Base-by-base conservation (phyloP, 1,140 invertebrate species). In the Leptonema lineaticorne region DNA sequence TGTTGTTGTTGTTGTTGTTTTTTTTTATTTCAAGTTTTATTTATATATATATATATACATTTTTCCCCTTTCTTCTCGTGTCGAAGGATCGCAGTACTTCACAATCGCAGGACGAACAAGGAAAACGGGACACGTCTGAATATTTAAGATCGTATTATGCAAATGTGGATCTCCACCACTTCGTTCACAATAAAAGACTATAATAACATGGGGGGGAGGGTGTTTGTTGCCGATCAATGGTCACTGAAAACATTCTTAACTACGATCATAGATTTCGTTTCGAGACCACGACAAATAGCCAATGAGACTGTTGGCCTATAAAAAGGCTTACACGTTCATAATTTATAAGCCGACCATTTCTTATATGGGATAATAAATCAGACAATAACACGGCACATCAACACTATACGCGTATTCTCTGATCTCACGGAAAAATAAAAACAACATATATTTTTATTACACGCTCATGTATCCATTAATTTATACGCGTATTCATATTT, bases 1-100 rank as follows among this genome's bases (percentile, higher is more conserved):
- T n/a, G n/a, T n/a, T n/a, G n/a, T n/a, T n/a, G 26, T 60, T 64
- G 58, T 69, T 65, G 60, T 69, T 65, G 28, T 30, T 57, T 48
- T 59, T 22, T 45, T 14, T 45, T 7, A 14, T 45, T 45, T 45
- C 11, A 5, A n/a, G 29, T 33, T 33, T 11, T 33, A 46, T 46
- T 9, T 46, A 11, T 33, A 33, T 11, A 5, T 33, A 33, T 11
- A 5, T 33, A 33, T 33, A 33, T 33, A 33, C 30, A 33, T 33
- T 6, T 16, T 4, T 11, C 11, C 3, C 16, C 22, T 26, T 26
- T 45, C 3, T 45, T 45, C 37, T 45, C 37, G 37, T n/a, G n/a
- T n/a, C n/a, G n/a, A n/a, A n/a, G n/a, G n/a, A n/a, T n/a, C n/a
- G n/a, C n/a, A n/a, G n/a, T n/a, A n/a, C n/a, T n/a, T n/a, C n/a